A percentile compares a stretch with the other conserved stretches of the same genome.
Conservation (phyloP, 2,888 invertebrate species). For the Prionchulus punctatus region DNA sequence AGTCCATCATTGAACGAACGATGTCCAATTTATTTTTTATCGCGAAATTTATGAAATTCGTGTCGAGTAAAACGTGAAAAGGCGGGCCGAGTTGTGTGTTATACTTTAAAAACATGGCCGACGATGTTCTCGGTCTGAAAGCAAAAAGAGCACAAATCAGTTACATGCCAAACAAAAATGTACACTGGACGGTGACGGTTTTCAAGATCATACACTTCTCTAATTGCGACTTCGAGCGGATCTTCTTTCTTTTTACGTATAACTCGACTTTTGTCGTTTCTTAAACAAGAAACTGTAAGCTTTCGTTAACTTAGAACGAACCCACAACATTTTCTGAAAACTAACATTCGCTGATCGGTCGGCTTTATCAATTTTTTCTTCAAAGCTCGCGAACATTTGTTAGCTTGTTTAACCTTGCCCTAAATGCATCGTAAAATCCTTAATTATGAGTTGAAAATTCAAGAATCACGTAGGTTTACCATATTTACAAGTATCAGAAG, state of each 20-base stretch:
- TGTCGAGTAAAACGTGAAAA: slow-evolving; percentile 85
- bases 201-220: slow-evolving; percentile 21
- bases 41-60: slow-evolving; percentile 96
- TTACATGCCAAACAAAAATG: background rate
- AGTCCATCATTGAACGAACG: slow-evolving; percentile 95
- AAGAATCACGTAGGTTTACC: too few species aligned
- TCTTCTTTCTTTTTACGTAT: slow-evolving; percentile 25
- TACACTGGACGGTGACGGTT: background rate
- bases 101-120: slow-evolving; percentile 90
- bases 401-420: too few species aligned
- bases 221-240: slow-evolving; percentile 23
- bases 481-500: too few species aligned
- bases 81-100: slow-evolving; percentile 96
- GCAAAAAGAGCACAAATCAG: background rate
- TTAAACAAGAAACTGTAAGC: slow-evolving; percentile 14
- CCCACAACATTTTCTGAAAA: background rate
- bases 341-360: slow-evolving; percentile 27
- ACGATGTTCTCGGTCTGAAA: slow-evolving; percentile 35
- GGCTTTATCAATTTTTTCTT: slow-evolving; percentile 25
- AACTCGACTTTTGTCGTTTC: slow-evolving; percentile 24
- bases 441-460: too few species aligned
- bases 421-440: too few species aligned
- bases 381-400: too few species aligned
- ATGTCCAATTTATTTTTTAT: slow-evolving; percentile 94
- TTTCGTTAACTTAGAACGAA: background rate